Evolutionary conservation across 1,140 invertebrate genomes (phyloP).

Genomic region (Steinernema feltiae): DNA sequence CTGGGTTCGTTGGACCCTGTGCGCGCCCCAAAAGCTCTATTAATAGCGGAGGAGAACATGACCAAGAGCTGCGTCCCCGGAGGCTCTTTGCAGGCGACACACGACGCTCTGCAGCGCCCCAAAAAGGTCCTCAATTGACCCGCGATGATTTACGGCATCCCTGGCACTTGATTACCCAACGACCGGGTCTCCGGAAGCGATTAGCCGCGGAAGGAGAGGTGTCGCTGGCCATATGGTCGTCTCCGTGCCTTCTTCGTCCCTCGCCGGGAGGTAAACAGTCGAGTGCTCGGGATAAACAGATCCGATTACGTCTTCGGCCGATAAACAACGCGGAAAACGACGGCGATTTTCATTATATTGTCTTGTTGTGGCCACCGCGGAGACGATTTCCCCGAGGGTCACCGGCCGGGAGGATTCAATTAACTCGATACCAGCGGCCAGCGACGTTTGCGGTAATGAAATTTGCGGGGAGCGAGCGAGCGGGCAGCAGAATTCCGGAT

Average conservation of each 20-base stretch:
- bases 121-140: background rate
- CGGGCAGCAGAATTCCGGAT: conserved; percentile 1
- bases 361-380: background rate
- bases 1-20: background rate
- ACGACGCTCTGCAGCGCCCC: background rate
- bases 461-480: background rate
- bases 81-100: background rate
- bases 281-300: too few relatives aligned
- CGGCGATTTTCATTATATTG: background rate
- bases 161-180: background rate
- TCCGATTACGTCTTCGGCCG: background rate
- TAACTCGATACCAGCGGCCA: background rate
- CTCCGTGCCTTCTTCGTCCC: too few relatives aligned
- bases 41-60: background rate
- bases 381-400: background rate
- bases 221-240: background rate
- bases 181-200: background rate
- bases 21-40: background rate
- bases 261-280: background rate
- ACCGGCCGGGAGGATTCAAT: background rate
- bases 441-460: background rate
- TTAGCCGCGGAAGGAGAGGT: background rate
- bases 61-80: background rate
- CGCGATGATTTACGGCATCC: background rate
- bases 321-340: background rate